A percentile compares a stretch with the other conserved stretches of the same genome.
phyloP scores from a whole-genome alignment of 1,140 invertebrate species.

The Drosophila orosa region DNA sequence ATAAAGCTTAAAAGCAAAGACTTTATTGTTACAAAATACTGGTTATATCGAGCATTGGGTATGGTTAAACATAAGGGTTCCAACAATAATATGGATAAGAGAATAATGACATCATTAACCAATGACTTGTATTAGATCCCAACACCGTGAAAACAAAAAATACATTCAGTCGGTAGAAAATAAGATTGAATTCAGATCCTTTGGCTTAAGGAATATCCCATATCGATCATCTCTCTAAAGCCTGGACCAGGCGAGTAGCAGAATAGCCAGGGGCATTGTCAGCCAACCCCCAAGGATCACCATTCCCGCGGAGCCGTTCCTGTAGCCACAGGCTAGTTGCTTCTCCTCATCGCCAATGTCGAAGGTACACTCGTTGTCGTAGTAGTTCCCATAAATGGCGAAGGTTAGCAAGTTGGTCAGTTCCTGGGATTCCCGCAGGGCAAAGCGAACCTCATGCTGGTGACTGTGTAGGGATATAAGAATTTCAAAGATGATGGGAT shows the following conservation, averaged over 20 bases:
- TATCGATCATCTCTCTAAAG: background rate
- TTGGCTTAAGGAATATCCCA: background rate
- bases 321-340: slow-evolving; percentile 48
- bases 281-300: background rate
- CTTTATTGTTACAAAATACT: slow-evolving; percentile 6
- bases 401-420: slow-evolving; percentile 63
- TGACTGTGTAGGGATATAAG: slow-evolving; percentile 22
- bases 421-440: slow-evolving; percentile 10
- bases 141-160: background rate
- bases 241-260: background rate
- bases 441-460: slow-evolving; percentile 31
- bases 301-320: background rate
- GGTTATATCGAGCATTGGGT: slow-evolving; percentile 5
- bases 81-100: background rate
- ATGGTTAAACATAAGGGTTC: background rate
- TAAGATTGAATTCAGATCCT: background rate
- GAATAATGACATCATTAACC: background rate
- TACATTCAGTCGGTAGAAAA: background rate
- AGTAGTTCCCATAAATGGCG: slow-evolving; percentile 76
- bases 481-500: too few species aligned
- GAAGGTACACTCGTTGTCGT: slow-evolving; percentile 55
- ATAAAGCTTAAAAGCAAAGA: background rate
- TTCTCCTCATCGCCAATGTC: slow-evolving; percentile 16
- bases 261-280: background rate
- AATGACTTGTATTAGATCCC: background rate